These are phyloP conservation scores for Lanius ludovicianus DNA, from an alignment of 2,113 vertebrate species.

Conservation along the genomic window DNA sequence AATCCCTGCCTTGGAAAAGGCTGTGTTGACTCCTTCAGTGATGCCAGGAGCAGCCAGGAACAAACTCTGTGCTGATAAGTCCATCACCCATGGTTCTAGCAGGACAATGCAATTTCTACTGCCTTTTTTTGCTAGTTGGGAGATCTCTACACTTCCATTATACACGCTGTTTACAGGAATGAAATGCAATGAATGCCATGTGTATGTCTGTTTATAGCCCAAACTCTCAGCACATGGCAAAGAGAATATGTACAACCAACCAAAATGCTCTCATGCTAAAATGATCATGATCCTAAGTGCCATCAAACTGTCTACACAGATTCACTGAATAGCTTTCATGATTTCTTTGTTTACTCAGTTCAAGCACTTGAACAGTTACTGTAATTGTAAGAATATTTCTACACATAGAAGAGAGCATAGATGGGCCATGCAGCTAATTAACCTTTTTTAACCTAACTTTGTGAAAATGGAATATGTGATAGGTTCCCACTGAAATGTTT, in stretches of 20 bases:
- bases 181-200: background rate
- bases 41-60: background rate
- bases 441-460: background rate
- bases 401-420: background rate
- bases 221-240: background rate
- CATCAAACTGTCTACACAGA: background rate
- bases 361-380: conserved; percentile 19
- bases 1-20: background rate
- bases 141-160: background rate
- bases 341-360: conserved; percentile 12
- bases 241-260: background rate
- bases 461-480: background rate
- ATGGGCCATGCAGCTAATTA: background rate
- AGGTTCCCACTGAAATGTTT: background rate
- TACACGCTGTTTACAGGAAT: background rate
- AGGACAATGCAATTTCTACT: background rate
- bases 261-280: background rate
- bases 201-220: background rate
- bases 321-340: background rate
- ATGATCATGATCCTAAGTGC: background rate
- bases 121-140: background rate
- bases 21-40: background rate
- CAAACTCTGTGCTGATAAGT: background rate
- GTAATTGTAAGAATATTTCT: background rate
- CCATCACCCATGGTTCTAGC: background rate